phyloP scores from a whole-genome alignment of 2,113 vertebrate species.

The Gavialis gangeticus region DNA sequence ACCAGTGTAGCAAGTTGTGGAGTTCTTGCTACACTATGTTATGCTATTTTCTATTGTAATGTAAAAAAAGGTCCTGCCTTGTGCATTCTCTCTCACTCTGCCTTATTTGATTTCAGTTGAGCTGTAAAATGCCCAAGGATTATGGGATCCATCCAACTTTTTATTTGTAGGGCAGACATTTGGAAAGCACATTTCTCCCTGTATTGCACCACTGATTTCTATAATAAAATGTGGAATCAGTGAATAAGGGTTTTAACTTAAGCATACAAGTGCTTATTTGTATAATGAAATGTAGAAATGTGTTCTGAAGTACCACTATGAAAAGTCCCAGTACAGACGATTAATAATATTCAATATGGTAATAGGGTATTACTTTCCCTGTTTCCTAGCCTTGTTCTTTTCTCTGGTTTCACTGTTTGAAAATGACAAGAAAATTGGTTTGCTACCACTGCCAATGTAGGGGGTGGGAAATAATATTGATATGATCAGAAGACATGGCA shows the following conservation, averaged over 20 bases:
- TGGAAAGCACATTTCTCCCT: neutral
- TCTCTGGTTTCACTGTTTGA: neutral
- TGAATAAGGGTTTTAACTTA: neutral
- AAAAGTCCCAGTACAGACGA: too few species aligned
- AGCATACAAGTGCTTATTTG: neutral
- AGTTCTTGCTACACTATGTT: neutral
- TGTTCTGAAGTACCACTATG: neutral
- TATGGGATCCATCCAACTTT: neutral
- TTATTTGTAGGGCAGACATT: neutral
- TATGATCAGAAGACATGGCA: neutral
- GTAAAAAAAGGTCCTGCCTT: accelerated
- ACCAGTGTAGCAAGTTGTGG: neutral
- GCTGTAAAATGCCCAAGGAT: neutral
- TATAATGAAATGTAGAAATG: neutral
- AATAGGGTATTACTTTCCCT: neutral
- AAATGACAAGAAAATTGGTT: neutral
- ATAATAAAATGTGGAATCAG: neutral
- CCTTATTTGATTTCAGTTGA: neutral
- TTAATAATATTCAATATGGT: neutral
- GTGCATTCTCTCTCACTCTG: neutral
- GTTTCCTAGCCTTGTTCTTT: accelerated
- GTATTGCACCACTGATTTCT: neutral
- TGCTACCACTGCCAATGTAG: neutral
- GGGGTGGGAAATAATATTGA: neutral
- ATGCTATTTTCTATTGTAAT: neutral